Conservation (phyloP, 2,113 vertebrate species). For the Philantomba maxwellii region DNA sequence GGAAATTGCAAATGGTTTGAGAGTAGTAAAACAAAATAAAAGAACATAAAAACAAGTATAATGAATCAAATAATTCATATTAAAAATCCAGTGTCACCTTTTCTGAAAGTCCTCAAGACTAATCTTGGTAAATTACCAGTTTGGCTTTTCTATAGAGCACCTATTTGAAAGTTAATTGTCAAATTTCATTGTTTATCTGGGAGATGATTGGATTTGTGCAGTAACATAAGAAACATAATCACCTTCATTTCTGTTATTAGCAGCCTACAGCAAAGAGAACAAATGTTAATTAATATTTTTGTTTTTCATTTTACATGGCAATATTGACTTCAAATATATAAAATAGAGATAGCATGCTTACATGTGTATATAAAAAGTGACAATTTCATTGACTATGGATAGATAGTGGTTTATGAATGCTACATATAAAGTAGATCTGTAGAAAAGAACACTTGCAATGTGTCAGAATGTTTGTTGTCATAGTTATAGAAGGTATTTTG, state of each 20-base stretch:
- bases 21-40: background rate
- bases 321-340: background rate
- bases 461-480: background rate
- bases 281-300: background rate
- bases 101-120: background rate
- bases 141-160: background rate
- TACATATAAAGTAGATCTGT: background rate
- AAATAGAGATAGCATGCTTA: background rate
- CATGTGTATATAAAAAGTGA: background rate
- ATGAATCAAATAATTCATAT: background rate
- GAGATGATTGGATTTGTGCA: background rate
- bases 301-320: background rate
- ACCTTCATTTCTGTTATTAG: background rate
- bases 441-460: background rate
- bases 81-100: background rate
- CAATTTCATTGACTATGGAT: background rate
- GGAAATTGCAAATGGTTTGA: background rate
- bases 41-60: background rate
- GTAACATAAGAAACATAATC: background rate
- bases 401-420: background rate
- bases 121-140: background rate
- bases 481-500: background rate
- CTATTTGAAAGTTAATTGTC: background rate
- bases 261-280: background rate
- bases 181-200: background rate